These are phyloP conservation scores for Dreissena rostriformis DNA, from an alignment of 1,140 invertebrate genomes.

Conservation along the genomic window DNA sequence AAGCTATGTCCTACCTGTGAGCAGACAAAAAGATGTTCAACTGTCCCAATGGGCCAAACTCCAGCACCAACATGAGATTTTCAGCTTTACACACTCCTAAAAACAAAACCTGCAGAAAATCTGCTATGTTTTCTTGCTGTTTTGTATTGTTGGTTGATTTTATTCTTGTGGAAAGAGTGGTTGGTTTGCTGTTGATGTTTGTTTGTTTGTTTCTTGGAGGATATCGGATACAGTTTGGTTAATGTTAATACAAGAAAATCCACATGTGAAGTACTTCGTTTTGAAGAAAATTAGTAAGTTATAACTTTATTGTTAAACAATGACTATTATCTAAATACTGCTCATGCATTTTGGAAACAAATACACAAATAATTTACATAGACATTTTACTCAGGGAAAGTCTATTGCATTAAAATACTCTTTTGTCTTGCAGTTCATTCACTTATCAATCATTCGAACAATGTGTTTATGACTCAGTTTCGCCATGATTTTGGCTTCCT, in stretches of 20 bases:
- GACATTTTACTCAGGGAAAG: background rate
- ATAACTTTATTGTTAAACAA: too few relatives aligned
- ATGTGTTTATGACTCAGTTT: constrained; percentile 81
- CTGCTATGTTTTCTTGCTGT: too few relatives aligned
- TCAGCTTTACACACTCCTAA: constrained; percentile 81
- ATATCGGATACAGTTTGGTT: too few relatives aligned
- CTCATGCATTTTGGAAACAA: constrained; percentile 7
- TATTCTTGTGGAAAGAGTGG: too few relatives aligned
- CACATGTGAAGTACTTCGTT: too few relatives aligned
- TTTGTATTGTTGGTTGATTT: too few relatives aligned
- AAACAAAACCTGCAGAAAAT: too few relatives aligned
- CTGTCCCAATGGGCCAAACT: constrained; percentile 82
- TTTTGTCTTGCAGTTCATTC: background rate
- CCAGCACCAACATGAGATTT: constrained; percentile 83
- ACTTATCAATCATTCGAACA: constrained; percentile 81
- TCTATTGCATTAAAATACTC: background rate
- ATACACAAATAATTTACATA: background rate
- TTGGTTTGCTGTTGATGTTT: too few relatives aligned
- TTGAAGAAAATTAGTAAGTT: too few relatives aligned
- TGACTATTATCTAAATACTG: too few relatives aligned
- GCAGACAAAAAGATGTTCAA: constrained; percentile 81
- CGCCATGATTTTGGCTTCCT: constrained; percentile 82
- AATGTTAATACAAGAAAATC: too few relatives aligned
- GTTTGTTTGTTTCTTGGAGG: too few relatives aligned
- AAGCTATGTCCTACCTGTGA: constrained; percentile 69